Percentiles rank a stretch among this genome's conserved stretches.
Evolutionary conservation across 2,797 vertebrate species (phyloP).

Genomic region (Melopsittacus undulatus): DNA sequence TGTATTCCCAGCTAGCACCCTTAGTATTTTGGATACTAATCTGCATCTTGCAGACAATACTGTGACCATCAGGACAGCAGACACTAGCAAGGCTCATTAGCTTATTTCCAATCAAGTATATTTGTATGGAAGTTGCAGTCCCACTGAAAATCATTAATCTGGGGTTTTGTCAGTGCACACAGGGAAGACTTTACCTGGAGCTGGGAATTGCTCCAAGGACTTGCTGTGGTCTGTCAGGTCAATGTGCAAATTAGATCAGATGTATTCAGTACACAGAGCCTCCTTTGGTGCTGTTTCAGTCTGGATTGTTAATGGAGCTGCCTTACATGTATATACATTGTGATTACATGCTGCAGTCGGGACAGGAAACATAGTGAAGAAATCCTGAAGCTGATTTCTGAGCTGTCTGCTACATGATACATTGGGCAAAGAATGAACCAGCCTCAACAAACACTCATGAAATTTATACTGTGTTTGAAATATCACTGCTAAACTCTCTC

Average conservation of each 20-base stretch:
- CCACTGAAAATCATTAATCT: neutral
- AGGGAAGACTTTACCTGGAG: neutral
- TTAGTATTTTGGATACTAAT: too few relatives aligned
- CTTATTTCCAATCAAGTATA: neutral
- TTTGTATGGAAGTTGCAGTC: neutral
- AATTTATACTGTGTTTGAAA: neutral
- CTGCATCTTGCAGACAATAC: neutral
- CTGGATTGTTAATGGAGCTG: neutral
- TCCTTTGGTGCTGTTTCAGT: slow-evolving; percentile 28
- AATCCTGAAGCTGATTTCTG: neutral
- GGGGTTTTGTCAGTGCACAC: neutral
- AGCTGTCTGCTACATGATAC: neutral
- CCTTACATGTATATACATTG: neutral
- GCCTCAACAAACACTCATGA: neutral
- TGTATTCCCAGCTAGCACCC: neutral
- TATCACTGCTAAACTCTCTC: neutral
- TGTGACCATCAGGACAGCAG: neutral
- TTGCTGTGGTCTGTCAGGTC: slow-evolving; percentile 48
- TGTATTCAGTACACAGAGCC: slow-evolving; percentile 1
- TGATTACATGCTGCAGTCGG: neutral
- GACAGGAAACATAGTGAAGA: neutral
- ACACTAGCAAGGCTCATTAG: accelerated
- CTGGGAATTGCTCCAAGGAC: slow-evolving; percentile 39
- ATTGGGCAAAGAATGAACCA: neutral
- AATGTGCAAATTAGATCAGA: slow-evolving; percentile 55